Base-by-base conservation (phyloP, 2,888 invertebrate genomes). In the Trichogramma dendrolimi region DNA sequence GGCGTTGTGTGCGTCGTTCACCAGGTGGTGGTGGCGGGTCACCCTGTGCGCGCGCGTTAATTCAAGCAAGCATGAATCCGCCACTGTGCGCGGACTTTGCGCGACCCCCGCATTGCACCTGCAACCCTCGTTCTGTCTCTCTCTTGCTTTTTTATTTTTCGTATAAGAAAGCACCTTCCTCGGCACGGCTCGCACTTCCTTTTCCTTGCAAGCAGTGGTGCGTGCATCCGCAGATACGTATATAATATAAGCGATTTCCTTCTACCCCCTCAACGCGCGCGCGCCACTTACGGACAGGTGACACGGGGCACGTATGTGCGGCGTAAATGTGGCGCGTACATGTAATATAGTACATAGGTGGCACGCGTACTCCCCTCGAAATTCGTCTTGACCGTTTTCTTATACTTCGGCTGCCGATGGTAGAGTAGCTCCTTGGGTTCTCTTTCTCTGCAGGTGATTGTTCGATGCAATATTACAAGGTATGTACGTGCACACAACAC, bases 31-130 rank as follows among this genome's bases (percentile, higher is more conserved):
- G 60, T 27, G 52, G 56, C 49, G 41, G 60, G 57, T 64, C 64
- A 67, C 71, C 70, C 69, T 73, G 72, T 14, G 14, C 64, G 64
- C 64, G 47, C 59, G 46, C 58, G 58, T 66, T 65, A 73, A 75
- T 73, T 74, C 78, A 77, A 69, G 75, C 77, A 75, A 77, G 70
- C 78, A 77, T 78, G 77, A 78, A 75, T 78, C 78, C 78, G 77
- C 74, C 67, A 41, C 60, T 58, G 60, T 27, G 67, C 67, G 67
- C 59, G 69, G 55, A 57, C 69, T 7, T 41, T 43, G 44, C 43
- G 50, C 55, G 50, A 68, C 70, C 71, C 72, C 69, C 69, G 63
- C 10, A 39, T n/a, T 68, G 70, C 77, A 77, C 77, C 78, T 77
- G 76, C 77, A 75, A 73, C 77, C 78, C 78, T 78, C 77, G 76